Base-by-base conservation (phyloP, 2,797 vertebrate genomes). In the Bradypus variegatus region DNA sequence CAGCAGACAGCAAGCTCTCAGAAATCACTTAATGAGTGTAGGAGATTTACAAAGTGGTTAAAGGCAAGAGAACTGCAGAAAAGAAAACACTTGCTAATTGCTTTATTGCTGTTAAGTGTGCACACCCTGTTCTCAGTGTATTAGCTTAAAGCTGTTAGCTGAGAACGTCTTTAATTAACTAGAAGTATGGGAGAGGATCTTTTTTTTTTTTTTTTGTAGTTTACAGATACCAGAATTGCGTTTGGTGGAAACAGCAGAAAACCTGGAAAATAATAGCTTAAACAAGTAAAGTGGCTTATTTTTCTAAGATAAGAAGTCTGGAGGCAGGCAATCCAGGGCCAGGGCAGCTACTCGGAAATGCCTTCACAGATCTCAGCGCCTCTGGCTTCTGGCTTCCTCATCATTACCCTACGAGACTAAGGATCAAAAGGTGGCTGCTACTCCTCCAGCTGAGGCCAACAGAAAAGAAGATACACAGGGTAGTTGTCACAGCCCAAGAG, bases 131-230 rank as follows among this genome's bases (percentile, higher is more conserved):
- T 62, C 36, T 45, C 53, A 31, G 36, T n/a, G 29, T 23, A 77
- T 82, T 41, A 53, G 58, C 23, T 25, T 69, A 53, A 82, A 69
- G 53, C 53, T 65, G 48, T 9, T 3, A 13, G 19, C 48, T 50
- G 50, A 73, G 79, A 79, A 58, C 9, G 33, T 10, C 25, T 67
- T 85, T 77, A 48, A 69, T 45, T 67, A 84, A 36, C 50, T 2
- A 2, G 50, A 3, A 2, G 18, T 2, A 0, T 65, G 55, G 15
- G 4, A 45, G 13, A 70, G 13, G 29, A 45, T 38, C 25, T 18
- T n/a, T 73, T 33, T 50, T 50, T 50, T 50, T 12, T 50, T 58
- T 91, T 72, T 48, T 53, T 77, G 60, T n/a, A n/a, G 55, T 58
- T 45, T 64, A 45, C 1, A 60, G 27, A 62, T n/a, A 50, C 19